Evolutionary conservation across 2,888 invertebrate species (phyloP), one percentile per base, ranked within the genome.

Genomic region (Harpagoxenus sublaevis): DNA sequence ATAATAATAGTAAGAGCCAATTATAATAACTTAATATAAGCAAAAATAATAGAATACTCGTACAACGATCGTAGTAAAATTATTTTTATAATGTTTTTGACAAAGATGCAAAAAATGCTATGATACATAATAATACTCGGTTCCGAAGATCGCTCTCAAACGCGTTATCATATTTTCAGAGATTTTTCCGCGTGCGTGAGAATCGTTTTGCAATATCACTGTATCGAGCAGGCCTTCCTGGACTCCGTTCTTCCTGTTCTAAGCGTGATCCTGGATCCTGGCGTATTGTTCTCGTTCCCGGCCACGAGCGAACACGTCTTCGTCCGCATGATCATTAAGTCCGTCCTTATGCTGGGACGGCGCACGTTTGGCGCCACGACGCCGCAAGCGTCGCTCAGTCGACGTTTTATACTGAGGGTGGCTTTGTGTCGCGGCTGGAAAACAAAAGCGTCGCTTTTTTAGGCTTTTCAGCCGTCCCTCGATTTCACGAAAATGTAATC

Each of bases 281-380:
- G 93, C 35, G 92, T 89, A 86, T 92, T 93, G 90, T 93, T 94
- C 84, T 93, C 96, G 84, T 97, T 97, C 84, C 96, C 96, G 85
- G 97, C 97, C 31, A 97, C 97, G 95, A 97, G 96, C 92, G 97
- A 97, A 95, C 97, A 97, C 86, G 97, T 97, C 95, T 98, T 98
- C 90, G 97, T 97, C 94, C 98, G 97, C 97, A 98, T 97, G 92
- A 98, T 97, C 97, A 98, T 97, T 90, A 98, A 96, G 94, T 98
- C 98, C 8, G 98, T 98, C 87, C 98, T 96, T 89, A 98, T 98
- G 95, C 98, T 98, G 51, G 98, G 98, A 66, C 98, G 96, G 75
- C 98, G 96, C 0, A 98, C 98, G 93, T 98, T 98, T 2, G 98
- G 98, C n/a, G 98, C 97, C 31, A 98, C 98, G 8, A 98, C 98